Percentiles rank a stretch among this genome's conserved stretches.
phyloP scores from a whole-genome alignment of 2,797 vertebrate species.

The Chiroxiphia lanceolata region DNA sequence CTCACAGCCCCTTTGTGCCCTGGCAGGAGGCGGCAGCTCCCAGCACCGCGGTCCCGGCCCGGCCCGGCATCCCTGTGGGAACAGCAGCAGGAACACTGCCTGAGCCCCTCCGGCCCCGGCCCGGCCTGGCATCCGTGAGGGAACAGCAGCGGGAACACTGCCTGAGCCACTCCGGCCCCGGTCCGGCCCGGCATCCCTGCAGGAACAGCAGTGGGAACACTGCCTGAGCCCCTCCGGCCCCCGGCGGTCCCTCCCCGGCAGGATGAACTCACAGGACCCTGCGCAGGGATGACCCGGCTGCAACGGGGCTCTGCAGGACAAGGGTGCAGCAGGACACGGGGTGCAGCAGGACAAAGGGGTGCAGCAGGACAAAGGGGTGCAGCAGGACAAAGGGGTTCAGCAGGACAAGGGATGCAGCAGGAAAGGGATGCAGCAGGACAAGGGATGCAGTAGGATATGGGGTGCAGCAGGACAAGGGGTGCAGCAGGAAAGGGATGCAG shows the following conservation, averaged over 20 bases:
- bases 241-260: neutral
- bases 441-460: too few relatives aligned
- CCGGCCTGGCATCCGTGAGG: neutral
- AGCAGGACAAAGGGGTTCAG: too few relatives aligned
- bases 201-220: too few relatives aligned
- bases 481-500: too few relatives aligned
- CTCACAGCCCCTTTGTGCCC: neutral
- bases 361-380: too few relatives aligned
- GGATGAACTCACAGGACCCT: rapidly evolving
- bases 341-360: too few relatives aligned
- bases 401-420: neutral
- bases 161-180: too few relatives aligned
- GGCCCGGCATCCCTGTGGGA: neutral
- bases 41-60: neutral
- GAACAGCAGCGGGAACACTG: too few relatives aligned
- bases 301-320: rapidly evolving
- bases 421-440: too few relatives aligned
- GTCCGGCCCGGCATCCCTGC: too few relatives aligned
- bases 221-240: neutral
- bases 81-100: neutral
- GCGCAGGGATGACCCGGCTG: neutral
- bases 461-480: too few relatives aligned
- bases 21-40: neutral
- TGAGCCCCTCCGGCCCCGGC: neutral
- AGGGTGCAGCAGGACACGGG: too few relatives aligned